Evolutionary conservation across 2,797 vertebrate genomes (phyloP).

Genomic region (Chiloscyllium punctatum): DNA sequence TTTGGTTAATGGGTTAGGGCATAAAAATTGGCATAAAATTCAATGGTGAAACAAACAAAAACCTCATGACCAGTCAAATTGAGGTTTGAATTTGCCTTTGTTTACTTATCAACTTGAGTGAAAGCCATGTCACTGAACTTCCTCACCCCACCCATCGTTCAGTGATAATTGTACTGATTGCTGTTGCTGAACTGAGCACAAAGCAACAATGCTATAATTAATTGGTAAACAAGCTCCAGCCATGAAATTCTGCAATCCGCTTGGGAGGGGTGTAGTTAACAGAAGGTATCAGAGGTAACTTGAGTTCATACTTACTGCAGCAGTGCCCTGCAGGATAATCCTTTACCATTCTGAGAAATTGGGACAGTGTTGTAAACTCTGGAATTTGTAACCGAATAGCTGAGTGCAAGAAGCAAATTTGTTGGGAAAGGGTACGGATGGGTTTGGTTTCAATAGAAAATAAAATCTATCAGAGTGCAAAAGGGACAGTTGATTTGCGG

Average conservation of each 20-base stretch:
- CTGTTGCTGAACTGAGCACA: background rate
- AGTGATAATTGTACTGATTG: background rate
- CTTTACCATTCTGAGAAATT: no score
- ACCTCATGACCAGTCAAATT: background rate
- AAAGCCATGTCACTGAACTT: background rate
- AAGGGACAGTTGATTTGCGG: background rate
- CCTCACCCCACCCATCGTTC: background rate
- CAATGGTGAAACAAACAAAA: background rate
- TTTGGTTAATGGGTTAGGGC: background rate
- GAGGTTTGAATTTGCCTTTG: background rate
- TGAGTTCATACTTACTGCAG: background rate
- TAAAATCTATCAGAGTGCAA: background rate
- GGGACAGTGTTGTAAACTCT: background rate
- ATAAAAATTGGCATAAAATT: slow-evolving; percentile 3
- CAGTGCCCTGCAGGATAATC: background rate
- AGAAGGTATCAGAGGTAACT: background rate
- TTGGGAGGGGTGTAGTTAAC: background rate
- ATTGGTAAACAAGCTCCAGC: background rate
- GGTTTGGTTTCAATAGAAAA: background rate
- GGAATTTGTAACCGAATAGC: slow-evolving; percentile 8
- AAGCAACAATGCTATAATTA: background rate
- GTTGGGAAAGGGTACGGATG: background rate
- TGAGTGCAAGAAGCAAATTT: background rate
- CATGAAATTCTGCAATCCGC: background rate
- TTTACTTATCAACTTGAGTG: background rate